Base-by-base conservation (phyloP, 2,113 vertebrate genomes). In the Oostethus manadensis region DNA sequence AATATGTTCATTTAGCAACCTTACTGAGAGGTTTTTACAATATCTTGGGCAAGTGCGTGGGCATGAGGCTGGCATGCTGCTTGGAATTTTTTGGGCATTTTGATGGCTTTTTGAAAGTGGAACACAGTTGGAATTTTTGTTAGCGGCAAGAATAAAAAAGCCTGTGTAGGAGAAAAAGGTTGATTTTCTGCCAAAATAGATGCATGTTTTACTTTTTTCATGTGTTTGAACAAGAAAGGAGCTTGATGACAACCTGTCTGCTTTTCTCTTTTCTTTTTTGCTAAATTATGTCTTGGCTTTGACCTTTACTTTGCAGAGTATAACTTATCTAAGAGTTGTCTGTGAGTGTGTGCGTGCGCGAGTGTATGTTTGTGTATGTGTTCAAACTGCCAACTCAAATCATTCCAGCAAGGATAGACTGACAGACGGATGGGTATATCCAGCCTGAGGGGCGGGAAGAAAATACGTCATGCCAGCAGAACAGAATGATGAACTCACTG, bases 361-460 rank as follows among this genome's bases (percentile, higher is more conserved):
- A 38, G 33, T 35, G 26, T 35, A 26, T 33, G 10, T 38, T 8
- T 38, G 35, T 38, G 35, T 38, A 10, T 42, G 38, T 66, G 76
- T 76, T 77, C 8, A 64, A 44, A 50, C 66, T 74, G 80, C 60
- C 83, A 79, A 78, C 70, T 71, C 76, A 61, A 78, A 78, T 85
- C 66, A 80, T 57, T 72, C 48, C 60, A 72, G 51, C 54, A 66
- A 80, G 54, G 73, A 70, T 49, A 60, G 74, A 85, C 76, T 76
- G 85, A 88, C 78, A 68, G 83, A 84, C 69, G 66, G 73, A 73
- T 80, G 73, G 70, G 53, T 80, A 75, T 76, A 81, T 76, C 44
- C 47, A 66, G 78, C 84, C 80, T 51, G 54, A 74, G 77, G 85
- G 20, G 18, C 2, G 79, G 54, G 67, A 57, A 62, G 56, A 61